A percentile compares a stretch with the other conserved stretches of the same genome.
These are phyloP conservation scores for Ascidia mentula DNA, from an alignment of 23 tunicate genomes.

Conservation along the genomic window DNA sequence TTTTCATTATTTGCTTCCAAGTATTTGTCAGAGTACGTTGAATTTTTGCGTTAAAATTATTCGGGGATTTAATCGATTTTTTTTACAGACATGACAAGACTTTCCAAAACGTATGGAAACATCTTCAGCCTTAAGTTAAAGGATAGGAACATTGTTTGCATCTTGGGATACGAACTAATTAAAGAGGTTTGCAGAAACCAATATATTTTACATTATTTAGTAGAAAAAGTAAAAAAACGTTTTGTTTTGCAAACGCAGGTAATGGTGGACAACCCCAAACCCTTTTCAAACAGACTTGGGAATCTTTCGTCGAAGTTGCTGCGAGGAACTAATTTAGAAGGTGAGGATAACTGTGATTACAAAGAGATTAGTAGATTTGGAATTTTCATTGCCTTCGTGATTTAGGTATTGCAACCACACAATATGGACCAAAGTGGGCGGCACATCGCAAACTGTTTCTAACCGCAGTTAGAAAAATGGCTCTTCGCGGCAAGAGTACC, in stretches of 20 bases:
- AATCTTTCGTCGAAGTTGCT: not conserved
- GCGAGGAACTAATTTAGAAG: not conserved
- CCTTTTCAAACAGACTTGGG: not conserved
- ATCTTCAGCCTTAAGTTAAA: not conserved
- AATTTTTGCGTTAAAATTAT: not conserved
- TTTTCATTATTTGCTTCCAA: not conserved
- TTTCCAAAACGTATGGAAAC: not conserved
- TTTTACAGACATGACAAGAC: not conserved
- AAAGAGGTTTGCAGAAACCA: not conserved
- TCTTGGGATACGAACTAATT: not conserved
- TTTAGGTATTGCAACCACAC: conserved; percentile 25
- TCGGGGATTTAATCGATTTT: not conserved
- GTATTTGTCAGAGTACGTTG: not conserved
- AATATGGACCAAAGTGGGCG: conserved; percentile 30
- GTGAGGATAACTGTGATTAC: not conserved
- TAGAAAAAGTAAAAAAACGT: too few relatives aligned
- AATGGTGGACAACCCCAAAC: not conserved
- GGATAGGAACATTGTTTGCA: not conserved
- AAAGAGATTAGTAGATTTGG: not conserved
- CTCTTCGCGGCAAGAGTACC: not conserved
- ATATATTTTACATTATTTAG: too few relatives aligned
- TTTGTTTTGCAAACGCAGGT: not conserved
- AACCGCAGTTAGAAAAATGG: conserved; percentile 17
- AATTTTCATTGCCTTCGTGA: too few relatives aligned
- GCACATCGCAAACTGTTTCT: conserved; percentile 31